Conservation (phyloP, 1,140 invertebrate species). For the Eueides isabella region DNA sequence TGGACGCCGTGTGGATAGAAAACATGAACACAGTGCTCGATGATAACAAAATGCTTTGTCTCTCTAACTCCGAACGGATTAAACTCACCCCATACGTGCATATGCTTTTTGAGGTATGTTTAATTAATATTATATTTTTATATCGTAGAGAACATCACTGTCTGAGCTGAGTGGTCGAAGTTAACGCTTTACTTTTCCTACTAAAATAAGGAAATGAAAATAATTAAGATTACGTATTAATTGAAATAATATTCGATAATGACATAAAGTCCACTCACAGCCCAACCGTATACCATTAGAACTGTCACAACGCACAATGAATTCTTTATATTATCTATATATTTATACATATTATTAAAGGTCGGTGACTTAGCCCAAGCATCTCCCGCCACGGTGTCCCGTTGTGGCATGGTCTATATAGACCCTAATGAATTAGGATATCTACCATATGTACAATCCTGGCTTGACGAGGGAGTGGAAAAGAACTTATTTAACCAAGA, state of each 20-base stretch:
- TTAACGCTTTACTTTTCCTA: too few relatives aligned
- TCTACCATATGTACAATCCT: conserved; percentile 67
- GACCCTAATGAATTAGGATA: conserved; percentile 90
- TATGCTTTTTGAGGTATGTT: conserved; percentile 92
- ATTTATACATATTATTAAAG: conserved; percentile 55
- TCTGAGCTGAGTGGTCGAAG: too few relatives aligned
- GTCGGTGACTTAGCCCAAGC: conserved; percentile 93
- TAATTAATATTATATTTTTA: neutral
- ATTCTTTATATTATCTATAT: too few relatives aligned
- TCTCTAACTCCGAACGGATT: conserved; percentile 94
- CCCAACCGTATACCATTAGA: too few relatives aligned
- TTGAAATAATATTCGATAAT: too few relatives aligned
- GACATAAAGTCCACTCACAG: too few relatives aligned
- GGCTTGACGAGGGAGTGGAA: conserved; percentile 59
- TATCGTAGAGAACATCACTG: too few relatives aligned
- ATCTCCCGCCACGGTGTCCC: conserved; percentile 94
- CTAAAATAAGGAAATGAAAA: too few relatives aligned
- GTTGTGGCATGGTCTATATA: conserved; percentile 95
- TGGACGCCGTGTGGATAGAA: conserved; percentile 86
- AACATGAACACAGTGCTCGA: conserved; percentile 97
- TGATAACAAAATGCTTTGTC: conserved; percentile 96
- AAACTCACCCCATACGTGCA: conserved; percentile 92
- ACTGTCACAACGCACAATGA: too few relatives aligned
- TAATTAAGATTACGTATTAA: too few relatives aligned
- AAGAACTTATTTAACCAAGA: conserved; percentile 74